A percentile compares a stretch with the other conserved stretches of the same genome.
phyloP scores from a whole-genome alignment of 2,797 vertebrate species.

The Hippoglossus hippoglossus region DNA sequence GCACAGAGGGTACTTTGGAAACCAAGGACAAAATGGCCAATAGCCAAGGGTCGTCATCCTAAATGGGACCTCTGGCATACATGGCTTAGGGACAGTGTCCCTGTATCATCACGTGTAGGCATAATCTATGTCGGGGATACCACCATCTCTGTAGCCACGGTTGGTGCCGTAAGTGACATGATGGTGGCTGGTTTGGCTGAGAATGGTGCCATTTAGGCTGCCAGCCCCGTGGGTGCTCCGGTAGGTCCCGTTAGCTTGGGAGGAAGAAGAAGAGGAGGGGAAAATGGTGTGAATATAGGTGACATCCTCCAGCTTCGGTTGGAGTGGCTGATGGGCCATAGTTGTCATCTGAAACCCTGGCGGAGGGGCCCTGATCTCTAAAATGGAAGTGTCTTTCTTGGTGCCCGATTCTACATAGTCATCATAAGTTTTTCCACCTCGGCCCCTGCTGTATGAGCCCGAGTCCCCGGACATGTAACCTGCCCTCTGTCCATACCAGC shows the following conservation, averaged over 20 bases:
- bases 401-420: constrained; percentile 95
- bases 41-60: constrained; percentile 53
- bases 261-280: constrained; percentile 84
- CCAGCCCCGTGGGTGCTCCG: constrained; percentile 73
- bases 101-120: constrained; percentile 90
- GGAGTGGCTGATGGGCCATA: constrained; percentile 87
- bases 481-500: constrained; percentile 92
- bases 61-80: constrained; percentile 51
- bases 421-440: constrained; percentile 89
- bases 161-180: constrained; percentile 91
- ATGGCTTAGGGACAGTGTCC: constrained; percentile 61
- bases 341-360: constrained; percentile 94
- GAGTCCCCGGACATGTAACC: constrained; percentile 88
- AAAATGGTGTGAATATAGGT: constrained; percentile 95
- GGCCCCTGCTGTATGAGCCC: constrained; percentile 84
- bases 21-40: constrained; percentile 79
- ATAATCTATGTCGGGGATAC: constrained; percentile 93
- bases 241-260: constrained; percentile 81
- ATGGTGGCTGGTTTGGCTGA: constrained; percentile 92
- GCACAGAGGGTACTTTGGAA: constrained; percentile 90
- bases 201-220: constrained; percentile 89
- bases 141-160: constrained; percentile 92
- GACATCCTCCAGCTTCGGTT: constrained; percentile 90
- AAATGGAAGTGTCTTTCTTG: constrained; percentile 95
- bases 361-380: constrained; percentile 90